Conservation (phyloP, 1,140 invertebrate species). For the Ridgeia piscesae region DNA sequence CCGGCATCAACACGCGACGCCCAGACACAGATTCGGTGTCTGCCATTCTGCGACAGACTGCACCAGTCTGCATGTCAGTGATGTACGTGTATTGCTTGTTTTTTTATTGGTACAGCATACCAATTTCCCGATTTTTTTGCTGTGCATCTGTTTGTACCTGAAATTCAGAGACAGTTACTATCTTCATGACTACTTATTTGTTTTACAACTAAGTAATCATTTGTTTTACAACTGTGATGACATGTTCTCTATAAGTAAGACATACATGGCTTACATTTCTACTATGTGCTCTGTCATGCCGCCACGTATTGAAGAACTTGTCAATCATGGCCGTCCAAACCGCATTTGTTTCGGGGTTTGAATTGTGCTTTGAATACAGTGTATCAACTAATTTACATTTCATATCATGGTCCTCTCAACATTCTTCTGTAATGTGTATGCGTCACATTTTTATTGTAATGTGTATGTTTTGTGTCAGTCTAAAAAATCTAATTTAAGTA, state of each 20-base stretch:
- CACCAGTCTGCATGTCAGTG: background rate
- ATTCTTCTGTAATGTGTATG: too few relatives aligned
- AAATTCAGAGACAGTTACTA: background rate
- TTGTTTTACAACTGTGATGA: background rate
- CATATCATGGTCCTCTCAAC: too few relatives aligned
- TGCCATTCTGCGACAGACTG: background rate
- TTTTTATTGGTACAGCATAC: background rate
- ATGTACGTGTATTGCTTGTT: background rate
- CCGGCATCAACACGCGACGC: background rate
- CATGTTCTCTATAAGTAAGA: background rate
- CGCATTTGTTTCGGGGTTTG: too few relatives aligned
- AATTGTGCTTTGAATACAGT: too few relatives aligned
- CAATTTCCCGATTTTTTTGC: background rate
- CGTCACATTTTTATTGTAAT: too few relatives aligned
- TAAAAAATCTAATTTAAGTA: too few relatives aligned
- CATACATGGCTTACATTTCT: background rate
- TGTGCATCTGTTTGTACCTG: background rate
- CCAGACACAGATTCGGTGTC: background rate
- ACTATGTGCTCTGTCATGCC: too few relatives aligned
- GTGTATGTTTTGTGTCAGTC: background rate
- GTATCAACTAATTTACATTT: too few relatives aligned
- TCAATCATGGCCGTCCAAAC: too few relatives aligned
- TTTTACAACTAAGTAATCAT: too few relatives aligned
- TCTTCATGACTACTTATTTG: background rate
- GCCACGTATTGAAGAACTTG: too few relatives aligned